Base-by-base conservation (phyloP, 1,140 invertebrate species). In the Mycetomoellerius zeteki region DNA sequence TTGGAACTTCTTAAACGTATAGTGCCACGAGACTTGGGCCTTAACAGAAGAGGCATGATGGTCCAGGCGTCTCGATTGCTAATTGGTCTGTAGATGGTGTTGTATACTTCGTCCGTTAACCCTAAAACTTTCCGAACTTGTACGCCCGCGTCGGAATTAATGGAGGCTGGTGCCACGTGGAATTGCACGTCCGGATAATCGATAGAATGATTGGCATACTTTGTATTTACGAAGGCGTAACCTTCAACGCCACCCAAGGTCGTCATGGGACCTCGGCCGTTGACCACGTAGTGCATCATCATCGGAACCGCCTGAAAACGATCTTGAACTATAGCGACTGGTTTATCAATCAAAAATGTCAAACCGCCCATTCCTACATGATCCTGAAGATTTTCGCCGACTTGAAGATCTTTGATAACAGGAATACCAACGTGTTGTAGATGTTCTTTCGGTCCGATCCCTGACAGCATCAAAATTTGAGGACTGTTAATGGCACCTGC, bases 381-480 rank as follows among this genome's bases (percentile, higher is more conserved):
- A 93, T 98, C 98, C 92, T 98, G 97, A 54, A 98, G 94, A 93
- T 98, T 98, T 89, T 97, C 96, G 0, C 97, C 97, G 0, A 97
- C 97, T 1, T 96, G 96, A n/a, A 98, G 95, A 94, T 98, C 96
- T 91, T 96, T 97, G 0, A 98, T 86, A 0, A 98, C 96, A 10
- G 96, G 96, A 54, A 98, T 97, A 6, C 97, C 97, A 21, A 97
- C 93, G 54, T 97, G 94, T 62, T 95, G 93, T 10, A 99, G 95
- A 87, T 99, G 98, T 6, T 97, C 95, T 50, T 95, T 96, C 0
- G 98, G 98, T 0, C 98, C 98, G 62, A 99, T 96, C 0, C 98
- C 98, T 0, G 98, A 98, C 0, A 99, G 92, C 98, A 99, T 98
- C 71, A 99, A 93, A 47, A 99, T 93, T 88, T 98, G 98, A 0